These are phyloP conservation scores for Drosophila bunnanda DNA, from an alignment of 2,888 invertebrate genomes.

Conservation along the genomic window DNA sequence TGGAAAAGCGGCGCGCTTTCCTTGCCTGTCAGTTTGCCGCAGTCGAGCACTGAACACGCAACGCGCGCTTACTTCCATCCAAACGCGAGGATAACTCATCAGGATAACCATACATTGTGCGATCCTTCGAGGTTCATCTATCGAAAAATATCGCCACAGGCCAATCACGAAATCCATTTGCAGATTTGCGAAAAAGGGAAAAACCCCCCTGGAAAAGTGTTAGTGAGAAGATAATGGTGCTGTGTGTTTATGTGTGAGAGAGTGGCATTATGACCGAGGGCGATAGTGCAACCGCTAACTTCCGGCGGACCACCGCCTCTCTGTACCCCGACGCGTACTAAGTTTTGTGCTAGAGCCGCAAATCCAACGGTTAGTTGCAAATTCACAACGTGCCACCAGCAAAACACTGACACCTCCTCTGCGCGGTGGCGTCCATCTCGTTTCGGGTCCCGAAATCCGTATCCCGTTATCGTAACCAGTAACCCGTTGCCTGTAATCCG, in stretches of 20 bases:
- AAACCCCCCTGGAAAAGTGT: slow-evolving; percentile 2
- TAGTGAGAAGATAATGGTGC: slow-evolving; percentile 3
- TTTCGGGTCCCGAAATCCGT: slow-evolving; percentile 1
- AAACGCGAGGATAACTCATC: slow-evolving; percentile 17
- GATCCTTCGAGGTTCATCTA: slow-evolving; percentile 18
- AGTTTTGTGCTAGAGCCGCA: slow-evolving; percentile 63
- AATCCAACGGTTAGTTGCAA: slow-evolving; percentile 61
- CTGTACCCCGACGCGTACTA: slow-evolving; percentile 28
- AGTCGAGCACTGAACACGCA: slow-evolving; percentile 71
- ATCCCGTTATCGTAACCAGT: slow-evolving; percentile 9
- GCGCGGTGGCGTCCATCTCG: slow-evolving; percentile 9
- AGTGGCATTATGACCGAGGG: slow-evolving; percentile 52
- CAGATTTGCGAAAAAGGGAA: neutral
- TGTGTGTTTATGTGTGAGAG: slow-evolving; percentile 18
- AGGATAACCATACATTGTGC: slow-evolving; percentile 37
- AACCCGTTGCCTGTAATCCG: neutral
- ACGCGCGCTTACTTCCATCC: slow-evolving; percentile 52
- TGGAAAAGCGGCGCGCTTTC: slow-evolving; percentile 45
- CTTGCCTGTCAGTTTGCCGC: slow-evolving; percentile 72
- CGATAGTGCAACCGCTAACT: slow-evolving; percentile 40
- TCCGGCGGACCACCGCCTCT: slow-evolving; percentile 44
- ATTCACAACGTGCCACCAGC: slow-evolving; percentile 69
- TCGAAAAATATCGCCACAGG: slow-evolving; percentile 37
- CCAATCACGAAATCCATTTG: slow-evolving; percentile 21
- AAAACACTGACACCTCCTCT: slow-evolving; percentile 62